Base-by-base conservation (phyloP, 2,888 invertebrate species). In the Lobophora halterata region DNA sequence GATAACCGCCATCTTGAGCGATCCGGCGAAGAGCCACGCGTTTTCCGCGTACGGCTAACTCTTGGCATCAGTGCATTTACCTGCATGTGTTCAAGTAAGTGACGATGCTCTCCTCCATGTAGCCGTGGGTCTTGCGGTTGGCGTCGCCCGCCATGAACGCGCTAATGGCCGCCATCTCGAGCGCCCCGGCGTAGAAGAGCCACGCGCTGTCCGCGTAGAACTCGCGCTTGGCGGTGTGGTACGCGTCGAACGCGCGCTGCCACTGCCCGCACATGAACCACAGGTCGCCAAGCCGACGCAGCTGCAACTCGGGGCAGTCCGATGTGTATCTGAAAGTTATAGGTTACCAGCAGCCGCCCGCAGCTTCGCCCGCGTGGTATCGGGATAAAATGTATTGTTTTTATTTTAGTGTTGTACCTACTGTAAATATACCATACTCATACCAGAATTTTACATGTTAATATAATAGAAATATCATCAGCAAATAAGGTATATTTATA, bases 241-340 rank as follows among this genome's bases (percentile, higher is more conserved):
- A 99, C 0, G 95, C 92, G 57, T 96, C 95, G 79, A 96, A 98
- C 3, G 98, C 97, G 52, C 95, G 89, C 51, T 93, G 92, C 83
- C 98, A 98, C 67, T 97, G 93, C 2, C 97, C 96, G 76, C 98
- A 97, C 91, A 99, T 93, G 76, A 99, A 98, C 81, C 97, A 97
- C 3, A 99, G 88, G 81, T 99, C 99, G 0, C 96, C 99, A 21
- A 99, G 80, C 39, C 97, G 93, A 42, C 99, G 90, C 28, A 97
- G 90, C 77, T 99, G 98, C 47, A 99, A 87, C 83, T 99, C 99
- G 0, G 95, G 93, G 10, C 96, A 94, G 65, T 96, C 95, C 21
- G 89, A 88, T 10, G 94, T 91, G 67, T 96, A 96, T 58, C 95
- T 95, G 65, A 23, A 75, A 74, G n/a, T 30, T 10, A 31, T 21